Evolutionary conservation across 2,113 vertebrate genomes (phyloP).

Genomic region (Cairina moschata): DNA sequence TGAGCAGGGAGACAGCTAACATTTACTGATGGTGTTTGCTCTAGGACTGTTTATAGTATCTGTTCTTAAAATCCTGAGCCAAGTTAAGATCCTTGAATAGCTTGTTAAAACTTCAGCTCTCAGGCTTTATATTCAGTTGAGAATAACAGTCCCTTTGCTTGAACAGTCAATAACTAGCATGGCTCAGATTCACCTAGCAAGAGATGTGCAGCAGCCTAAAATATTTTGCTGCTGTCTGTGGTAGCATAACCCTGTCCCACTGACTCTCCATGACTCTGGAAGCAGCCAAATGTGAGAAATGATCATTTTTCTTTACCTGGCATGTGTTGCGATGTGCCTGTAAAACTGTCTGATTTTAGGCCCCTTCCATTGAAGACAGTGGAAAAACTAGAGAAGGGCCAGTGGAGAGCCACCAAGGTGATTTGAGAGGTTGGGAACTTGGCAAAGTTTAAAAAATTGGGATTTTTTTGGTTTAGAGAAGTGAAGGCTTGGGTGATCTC

Average conservation of each 20-base stretch:
- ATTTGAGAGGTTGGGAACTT: background rate
- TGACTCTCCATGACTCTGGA: fast-evolving
- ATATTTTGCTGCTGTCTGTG: background rate
- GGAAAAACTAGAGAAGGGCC: background rate
- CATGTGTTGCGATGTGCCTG: fast-evolving
- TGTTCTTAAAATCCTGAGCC: background rate
- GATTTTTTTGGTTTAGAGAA: background rate
- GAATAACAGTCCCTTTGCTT: background rate
- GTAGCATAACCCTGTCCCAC: background rate
- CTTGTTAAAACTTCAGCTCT: background rate
- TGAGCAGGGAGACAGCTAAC: background rate
- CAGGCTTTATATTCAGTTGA: background rate
- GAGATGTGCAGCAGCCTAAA: background rate
- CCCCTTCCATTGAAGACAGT: background rate
- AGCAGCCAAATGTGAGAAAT: background rate
- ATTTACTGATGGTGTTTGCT: background rate
- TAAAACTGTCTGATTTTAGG: fast-evolving
- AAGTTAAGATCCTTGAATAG: background rate
- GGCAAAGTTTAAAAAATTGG: background rate
- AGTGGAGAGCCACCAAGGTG: background rate
- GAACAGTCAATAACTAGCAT: background rate
- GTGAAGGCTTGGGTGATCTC: background rate
- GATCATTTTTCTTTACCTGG: no score
- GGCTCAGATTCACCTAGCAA: fast-evolving
- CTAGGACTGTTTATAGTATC: background rate